Evolutionary conservation across 2,113 vertebrate genomes (phyloP).

Genomic region (Phylloscopus trochilus): DNA sequence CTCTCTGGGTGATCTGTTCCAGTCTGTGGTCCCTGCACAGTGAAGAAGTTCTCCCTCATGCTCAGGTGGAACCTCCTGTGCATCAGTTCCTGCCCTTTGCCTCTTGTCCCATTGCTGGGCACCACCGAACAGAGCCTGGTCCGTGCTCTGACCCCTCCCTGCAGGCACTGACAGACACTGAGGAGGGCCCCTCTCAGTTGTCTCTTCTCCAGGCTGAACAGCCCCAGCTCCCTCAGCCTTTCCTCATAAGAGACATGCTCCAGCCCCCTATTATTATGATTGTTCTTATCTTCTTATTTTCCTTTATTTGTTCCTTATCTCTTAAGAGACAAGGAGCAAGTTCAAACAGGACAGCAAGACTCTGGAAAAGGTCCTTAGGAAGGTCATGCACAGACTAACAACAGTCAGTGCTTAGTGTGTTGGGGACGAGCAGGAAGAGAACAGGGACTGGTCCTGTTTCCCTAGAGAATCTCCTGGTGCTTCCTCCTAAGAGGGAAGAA

Average conservation of each 20-base stretch:
- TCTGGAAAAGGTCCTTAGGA: not conserved
- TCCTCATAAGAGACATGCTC: not conserved
- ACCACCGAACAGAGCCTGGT: not conserved
- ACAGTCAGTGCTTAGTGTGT: not conserved
- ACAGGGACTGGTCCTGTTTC: not conserved
- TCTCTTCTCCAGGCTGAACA: fast-evolving
- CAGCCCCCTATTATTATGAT: not conserved
- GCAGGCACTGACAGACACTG: not conserved
- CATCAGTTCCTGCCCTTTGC: fast-evolving
- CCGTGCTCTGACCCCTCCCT: not conserved
- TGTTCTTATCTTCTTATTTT: not conserved
- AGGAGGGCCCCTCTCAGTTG: fast-evolving
- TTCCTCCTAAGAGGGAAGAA: not conserved
- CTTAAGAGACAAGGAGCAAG: not conserved
- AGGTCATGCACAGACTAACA: not conserved
- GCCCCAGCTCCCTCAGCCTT: not conserved
- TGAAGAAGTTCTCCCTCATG: not conserved
- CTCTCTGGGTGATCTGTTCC: not conserved
- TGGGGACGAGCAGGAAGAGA: not conserved
- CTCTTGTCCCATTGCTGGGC: not conserved
- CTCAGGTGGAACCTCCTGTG: not conserved
- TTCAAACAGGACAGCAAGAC: not conserved
- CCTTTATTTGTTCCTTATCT: not conserved
- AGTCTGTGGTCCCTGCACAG: fast-evolving
- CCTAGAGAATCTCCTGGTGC: not conserved